Conservation (phyloP, 92 coral and sea anemone genomes). For the Bergia puertoricense region DNA sequence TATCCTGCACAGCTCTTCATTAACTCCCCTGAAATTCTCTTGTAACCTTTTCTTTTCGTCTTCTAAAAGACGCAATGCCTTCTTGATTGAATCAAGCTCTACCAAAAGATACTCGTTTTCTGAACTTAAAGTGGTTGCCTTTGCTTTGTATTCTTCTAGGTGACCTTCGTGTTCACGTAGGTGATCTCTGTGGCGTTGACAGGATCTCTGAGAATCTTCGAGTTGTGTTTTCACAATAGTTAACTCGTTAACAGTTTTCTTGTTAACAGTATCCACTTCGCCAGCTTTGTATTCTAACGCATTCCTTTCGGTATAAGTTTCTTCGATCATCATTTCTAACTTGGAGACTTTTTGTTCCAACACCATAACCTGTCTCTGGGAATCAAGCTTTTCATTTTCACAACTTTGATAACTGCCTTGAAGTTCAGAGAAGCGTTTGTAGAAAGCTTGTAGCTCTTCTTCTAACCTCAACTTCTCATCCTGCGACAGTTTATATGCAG, state of each 20-base stretch:
- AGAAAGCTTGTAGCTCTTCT: constrained; percentile 87
- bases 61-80: constrained; percentile 59
- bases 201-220: constrained; percentile 73
- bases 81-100: constrained; percentile 64
- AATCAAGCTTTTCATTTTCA: constrained; percentile 87
- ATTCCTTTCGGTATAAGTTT: constrained; percentile 69
- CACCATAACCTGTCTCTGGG: constrained; percentile 81
- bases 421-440: constrained; percentile 85
- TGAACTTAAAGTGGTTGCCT: constrained; percentile 56
- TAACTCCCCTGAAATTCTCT: constrained; percentile 65
- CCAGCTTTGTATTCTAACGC: constrained; percentile 68
- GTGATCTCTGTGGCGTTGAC: constrained; percentile 48
- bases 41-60: constrained; percentile 75
- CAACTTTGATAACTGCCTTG: constrained; percentile 81
- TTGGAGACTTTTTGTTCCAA: constrained; percentile 80
- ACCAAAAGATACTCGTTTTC: constrained; percentile 68
- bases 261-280: constrained; percentile 66
- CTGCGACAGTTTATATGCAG: constrained; percentile 62
- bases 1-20: constrained; percentile 74
- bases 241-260: constrained; percentile 75
- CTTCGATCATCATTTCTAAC: constrained; percentile 68
- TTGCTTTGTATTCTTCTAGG: constrained; percentile 70
- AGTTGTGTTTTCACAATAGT: constrained; percentile 73
- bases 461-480: constrained; percentile 84
- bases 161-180: constrained; percentile 56